phyloP scores from a whole-genome alignment of 2,113 vertebrate genomes.

The Meriones unguiculatus region DNA sequence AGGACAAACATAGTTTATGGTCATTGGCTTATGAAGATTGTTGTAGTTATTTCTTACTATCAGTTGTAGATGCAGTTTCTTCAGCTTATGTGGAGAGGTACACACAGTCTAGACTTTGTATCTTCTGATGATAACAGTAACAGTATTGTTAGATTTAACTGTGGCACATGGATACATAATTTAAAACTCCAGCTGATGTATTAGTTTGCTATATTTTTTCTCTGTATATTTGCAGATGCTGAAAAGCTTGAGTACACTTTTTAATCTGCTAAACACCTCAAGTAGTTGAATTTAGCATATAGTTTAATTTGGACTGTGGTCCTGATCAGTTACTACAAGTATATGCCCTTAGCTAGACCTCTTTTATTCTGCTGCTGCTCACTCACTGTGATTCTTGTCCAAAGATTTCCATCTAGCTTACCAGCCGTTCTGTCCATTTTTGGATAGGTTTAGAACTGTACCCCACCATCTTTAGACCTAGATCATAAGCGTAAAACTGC shows the following conservation, averaged over 20 bases:
- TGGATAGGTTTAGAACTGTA: background rate
- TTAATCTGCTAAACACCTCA: background rate
- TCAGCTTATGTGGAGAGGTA: background rate
- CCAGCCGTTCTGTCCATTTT: background rate
- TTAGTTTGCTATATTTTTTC: constrained; percentile 32
- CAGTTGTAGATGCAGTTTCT: constrained; percentile 38
- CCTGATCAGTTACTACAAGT: background rate
- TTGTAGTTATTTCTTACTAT: constrained; percentile 45
- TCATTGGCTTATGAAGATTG: constrained; percentile 41
- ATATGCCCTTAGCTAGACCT: background rate
- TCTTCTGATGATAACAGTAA: background rate
- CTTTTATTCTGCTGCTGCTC: background rate
- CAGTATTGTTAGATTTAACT: constrained; percentile 8
- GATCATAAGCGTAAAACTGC: background rate
- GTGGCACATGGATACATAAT: constrained; percentile 3
- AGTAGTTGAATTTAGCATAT: background rate
- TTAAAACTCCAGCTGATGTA: constrained; percentile 42
- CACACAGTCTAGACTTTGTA: constrained; percentile 3
- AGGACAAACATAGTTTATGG: constrained; percentile 53
- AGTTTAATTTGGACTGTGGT: constrained; percentile 1
- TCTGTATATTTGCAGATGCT: constrained; percentile 17
- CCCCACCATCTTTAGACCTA: background rate
- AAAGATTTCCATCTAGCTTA: background rate
- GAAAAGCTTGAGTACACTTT: background rate
- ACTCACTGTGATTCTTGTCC: constrained; percentile 1